Conservation (phyloP, 2,888 invertebrate genomes). For the Polydesmus complanatus region DNA sequence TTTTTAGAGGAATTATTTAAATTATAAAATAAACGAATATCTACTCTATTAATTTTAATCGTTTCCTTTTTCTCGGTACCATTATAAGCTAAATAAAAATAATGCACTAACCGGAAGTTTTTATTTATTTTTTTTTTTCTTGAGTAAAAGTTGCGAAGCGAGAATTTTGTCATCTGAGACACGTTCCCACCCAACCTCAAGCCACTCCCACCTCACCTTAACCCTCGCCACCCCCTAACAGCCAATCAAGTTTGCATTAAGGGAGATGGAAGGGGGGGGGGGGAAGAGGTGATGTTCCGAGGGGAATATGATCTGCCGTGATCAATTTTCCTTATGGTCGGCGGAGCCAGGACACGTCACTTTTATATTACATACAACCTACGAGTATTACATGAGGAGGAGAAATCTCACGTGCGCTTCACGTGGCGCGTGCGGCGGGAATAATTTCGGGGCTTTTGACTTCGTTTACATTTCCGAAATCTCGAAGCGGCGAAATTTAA, state of each 20-base stretch:
- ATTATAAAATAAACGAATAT: no score
- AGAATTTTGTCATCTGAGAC: not conserved
- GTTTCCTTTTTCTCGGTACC: no score
- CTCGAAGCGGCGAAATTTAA: no score
- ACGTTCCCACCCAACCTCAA: not conserved
- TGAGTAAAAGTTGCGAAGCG: not conserved
- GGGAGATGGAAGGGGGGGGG: not conserved
- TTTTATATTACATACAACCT: not conserved
- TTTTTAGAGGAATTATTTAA: no score
- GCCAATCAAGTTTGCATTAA: not conserved
- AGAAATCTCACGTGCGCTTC: no score
- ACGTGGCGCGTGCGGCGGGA: no score
- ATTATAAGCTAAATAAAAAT: no score
- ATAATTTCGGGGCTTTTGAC: no score
- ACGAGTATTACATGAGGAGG: no score
- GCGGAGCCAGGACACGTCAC: not conserved
- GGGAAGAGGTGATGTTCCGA: not conserved
- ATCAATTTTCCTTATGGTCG: not conserved
- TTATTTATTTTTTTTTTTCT: not conserved
- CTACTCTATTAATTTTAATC: no score
- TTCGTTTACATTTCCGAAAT: no score
- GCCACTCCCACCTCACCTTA: not conserved
- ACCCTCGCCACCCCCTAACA: not conserved
- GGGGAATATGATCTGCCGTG: not conserved
- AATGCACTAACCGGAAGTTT: no score